phyloP scores from a whole-genome alignment of 1,140 invertebrate genomes.

The Chironomus striatipennis region DNA sequence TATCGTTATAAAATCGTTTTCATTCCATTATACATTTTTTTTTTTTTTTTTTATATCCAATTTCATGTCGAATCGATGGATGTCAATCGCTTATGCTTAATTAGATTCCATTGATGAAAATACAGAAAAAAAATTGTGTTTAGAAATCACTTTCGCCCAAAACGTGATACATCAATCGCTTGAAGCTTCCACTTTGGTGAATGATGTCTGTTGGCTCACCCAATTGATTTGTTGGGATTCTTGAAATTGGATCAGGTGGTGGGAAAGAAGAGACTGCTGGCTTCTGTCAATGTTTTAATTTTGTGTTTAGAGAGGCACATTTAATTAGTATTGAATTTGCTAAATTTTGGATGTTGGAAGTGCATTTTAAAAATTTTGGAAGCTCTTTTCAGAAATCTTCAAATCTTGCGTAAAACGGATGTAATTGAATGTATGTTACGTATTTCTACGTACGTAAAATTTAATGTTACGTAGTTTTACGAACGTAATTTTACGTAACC shows the following conservation, averaged over 20 bases:
- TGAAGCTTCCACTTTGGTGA: slow-evolving; percentile 84
- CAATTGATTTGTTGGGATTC: slow-evolving; percentile 26
- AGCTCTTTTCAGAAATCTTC: no score
- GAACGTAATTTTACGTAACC: no score
- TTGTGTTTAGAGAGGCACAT: not conserved
- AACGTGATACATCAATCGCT: slow-evolving; percentile 83
- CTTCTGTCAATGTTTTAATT: not conserved
- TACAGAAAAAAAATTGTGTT: not conserved
- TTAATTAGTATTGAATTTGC: no score
- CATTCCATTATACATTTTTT: not conserved
- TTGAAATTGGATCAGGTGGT: slow-evolving; percentile 14
- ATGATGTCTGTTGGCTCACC: slow-evolving; percentile 61
- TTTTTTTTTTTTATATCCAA: not conserved
- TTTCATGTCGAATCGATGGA: not conserved
- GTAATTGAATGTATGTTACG: no score
- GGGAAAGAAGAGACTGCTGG: not conserved
- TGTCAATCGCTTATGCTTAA: not conserved
- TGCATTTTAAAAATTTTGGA: no score
- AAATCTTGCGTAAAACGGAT: no score
- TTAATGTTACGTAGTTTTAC: no score
- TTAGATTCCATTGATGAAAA: not conserved
- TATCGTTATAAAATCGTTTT: not conserved
- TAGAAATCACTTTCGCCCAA: slow-evolving; percentile 68
- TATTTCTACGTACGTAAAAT: no score
- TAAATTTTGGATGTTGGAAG: no score